phyloP scores from a whole-genome alignment of 2,888 invertebrate species.

The Morpho helenor region DNA sequence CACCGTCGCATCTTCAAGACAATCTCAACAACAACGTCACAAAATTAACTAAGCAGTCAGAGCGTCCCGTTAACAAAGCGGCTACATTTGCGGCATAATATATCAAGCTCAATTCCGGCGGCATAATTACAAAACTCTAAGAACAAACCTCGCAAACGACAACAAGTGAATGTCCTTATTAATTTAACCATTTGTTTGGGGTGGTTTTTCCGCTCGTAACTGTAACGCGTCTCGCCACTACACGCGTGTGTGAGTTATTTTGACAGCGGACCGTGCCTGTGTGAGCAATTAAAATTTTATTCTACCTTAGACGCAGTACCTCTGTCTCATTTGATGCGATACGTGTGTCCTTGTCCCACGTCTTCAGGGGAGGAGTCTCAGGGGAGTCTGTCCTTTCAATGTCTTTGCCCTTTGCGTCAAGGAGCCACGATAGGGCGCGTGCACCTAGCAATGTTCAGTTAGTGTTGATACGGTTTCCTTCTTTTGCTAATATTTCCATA shows the following conservation, averaged over 20 bases:
- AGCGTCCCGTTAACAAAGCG: constrained; percentile 26
- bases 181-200: constrained; percentile 70
- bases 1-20: background rate
- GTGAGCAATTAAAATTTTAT: constrained; percentile 79
- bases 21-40: background rate
- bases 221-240: constrained; percentile 56
- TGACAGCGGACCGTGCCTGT: constrained; percentile 51
- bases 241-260: constrained; percentile 46
- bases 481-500: constrained; percentile 28
- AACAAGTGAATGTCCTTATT: constrained; percentile 66
- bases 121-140: constrained; percentile 46
- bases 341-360: constrained; percentile 56
- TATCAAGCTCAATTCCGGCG: constrained; percentile 27
- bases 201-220: constrained; percentile 68
- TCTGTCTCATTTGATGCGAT: constrained; percentile 48
- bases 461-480: constrained; percentile 51
- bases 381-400: constrained; percentile 83
- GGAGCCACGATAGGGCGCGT: constrained; percentile 70
- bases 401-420: constrained; percentile 79
- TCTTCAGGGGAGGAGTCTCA: constrained; percentile 79
- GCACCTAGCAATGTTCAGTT: constrained; percentile 46
- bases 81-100: constrained; percentile 32
- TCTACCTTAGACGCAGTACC: constrained; percentile 69
- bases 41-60: background rate
- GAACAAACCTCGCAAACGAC: constrained; percentile 34